These are phyloP conservation scores for Aleiodes testaceus DNA, from an alignment of 2,888 invertebrate genomes.

Conservation along the genomic window DNA sequence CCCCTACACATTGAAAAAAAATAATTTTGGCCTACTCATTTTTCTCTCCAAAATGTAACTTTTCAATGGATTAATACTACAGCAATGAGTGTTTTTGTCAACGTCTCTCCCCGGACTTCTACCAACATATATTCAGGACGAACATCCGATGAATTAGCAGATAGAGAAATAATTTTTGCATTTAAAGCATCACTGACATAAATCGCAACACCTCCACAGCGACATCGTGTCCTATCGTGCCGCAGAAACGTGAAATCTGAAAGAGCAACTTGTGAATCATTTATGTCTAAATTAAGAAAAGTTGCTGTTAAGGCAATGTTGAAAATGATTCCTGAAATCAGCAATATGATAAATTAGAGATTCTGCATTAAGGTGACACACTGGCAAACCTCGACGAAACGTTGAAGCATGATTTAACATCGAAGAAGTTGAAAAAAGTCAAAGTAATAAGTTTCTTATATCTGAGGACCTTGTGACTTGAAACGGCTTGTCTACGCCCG, in stretches of 20 bases:
- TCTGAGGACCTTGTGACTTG: not conserved
- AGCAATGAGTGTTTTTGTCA: not conserved
- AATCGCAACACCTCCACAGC: not conserved
- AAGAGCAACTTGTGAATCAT: too few relatives aligned
- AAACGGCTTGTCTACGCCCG: too few relatives aligned
- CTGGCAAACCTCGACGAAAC: not conserved
- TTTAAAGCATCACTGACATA: not conserved
- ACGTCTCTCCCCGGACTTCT: not conserved
- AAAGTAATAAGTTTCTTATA: too few relatives aligned
- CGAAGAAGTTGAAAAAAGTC: too few relatives aligned
- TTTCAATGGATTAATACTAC: too few relatives aligned
- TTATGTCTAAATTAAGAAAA: not conserved
- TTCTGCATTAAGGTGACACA: slow-evolving; percentile 15
- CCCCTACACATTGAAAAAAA: too few relatives aligned
- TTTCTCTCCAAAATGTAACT: too few relatives aligned
- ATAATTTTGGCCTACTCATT: too few relatives aligned
- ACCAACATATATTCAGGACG: not conserved
- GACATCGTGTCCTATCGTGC: too few relatives aligned
- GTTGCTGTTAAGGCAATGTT: slow-evolving; percentile 12
- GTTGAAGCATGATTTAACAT: too few relatives aligned
- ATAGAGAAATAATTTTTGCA: not conserved
- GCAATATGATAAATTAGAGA: slow-evolving; percentile 14
- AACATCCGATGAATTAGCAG: not conserved
- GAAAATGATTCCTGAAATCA: slow-evolving; percentile 13
- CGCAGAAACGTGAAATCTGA: too few relatives aligned